Base-by-base conservation (phyloP, 1,140 invertebrate genomes). In the Calephelis nemesis region DNA sequence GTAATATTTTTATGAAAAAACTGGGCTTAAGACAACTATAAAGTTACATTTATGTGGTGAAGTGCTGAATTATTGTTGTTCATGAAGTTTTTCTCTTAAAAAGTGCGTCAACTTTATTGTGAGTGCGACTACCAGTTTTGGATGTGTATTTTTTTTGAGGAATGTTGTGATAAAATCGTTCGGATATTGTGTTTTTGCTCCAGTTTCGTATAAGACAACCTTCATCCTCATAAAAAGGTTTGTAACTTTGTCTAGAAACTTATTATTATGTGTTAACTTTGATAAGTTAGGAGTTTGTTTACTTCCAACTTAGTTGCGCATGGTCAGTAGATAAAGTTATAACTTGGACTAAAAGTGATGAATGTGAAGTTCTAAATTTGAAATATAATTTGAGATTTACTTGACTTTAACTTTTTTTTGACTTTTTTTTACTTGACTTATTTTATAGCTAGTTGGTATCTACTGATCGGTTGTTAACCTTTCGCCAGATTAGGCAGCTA, bases 101-200 rank as follows among this genome's bases (percentile, higher is more conserved):
- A 89, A 90, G 83, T 90, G 84, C 74, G 76, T 62, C 75, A 77
- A 84, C 79, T 83, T 78, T 76, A 76, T 80, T 86, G 84, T 76
- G 78, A 78, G 83, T 76, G 77, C 83, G 80, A 81, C 82, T 84
- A 90, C 86, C 81, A 88, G 86, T 88, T 88, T 85, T 82, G 74
- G 79, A 76, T 77, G 77, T 81, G 83, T 85, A 83, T 78, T 83
- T 85, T 85, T 80, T 84, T 71, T 73, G 68, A 74, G 87, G 88
- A 89, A 90, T 88, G 88, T 84, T 84, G 84, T 89, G 83, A 81
- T 75, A 81, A 79, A 85, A 85, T 88, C 82, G 69, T 76, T 80
- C 85, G 84, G 79, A 85, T 85, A 80, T 76, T 86, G 82, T 74
- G 71, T 83, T 79, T 76, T 69, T 67, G 68, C 70, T 62, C 71